These are phyloP conservation scores for Danio aesculapii DNA, from an alignment of 2,797 vertebrate genomes.

Conservation along the genomic window DNA sequence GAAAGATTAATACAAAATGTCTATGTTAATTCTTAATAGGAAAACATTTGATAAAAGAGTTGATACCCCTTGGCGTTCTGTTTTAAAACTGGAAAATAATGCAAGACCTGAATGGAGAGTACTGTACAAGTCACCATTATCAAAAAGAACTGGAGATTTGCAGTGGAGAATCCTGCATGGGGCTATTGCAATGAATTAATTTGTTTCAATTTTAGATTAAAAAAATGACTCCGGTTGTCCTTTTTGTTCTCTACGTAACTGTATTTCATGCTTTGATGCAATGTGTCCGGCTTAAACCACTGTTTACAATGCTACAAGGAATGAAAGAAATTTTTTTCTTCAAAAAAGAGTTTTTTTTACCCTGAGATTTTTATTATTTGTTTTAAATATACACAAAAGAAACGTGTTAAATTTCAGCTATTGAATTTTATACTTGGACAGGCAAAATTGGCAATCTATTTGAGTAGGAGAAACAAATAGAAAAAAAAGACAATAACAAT, in stretches of 20 bases:
- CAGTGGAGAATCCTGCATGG: constrained; percentile 3
- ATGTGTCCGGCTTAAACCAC: background rate
- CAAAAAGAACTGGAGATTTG: background rate
- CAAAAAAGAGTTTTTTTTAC: background rate
- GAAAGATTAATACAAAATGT: background rate
- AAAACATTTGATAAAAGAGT: background rate
- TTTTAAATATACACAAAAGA: background rate
- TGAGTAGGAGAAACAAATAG: background rate
- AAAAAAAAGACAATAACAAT: background rate
- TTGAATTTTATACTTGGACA: background rate
- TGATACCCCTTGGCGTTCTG: background rate
- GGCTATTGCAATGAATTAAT: background rate
- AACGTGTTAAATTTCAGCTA: background rate
- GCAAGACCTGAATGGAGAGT: constrained; percentile 19
- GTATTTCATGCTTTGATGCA: constrained; percentile 6
- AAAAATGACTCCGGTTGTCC: background rate
- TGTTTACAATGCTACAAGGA: background rate
- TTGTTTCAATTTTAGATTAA: background rate
- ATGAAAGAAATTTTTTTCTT: background rate
- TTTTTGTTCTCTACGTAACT: background rate
- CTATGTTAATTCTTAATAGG: background rate
- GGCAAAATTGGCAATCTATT: background rate
- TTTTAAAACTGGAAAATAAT: background rate
- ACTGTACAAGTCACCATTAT: background rate
- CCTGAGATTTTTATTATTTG: background rate